Conservation (phyloP, 2,113 vertebrate genomes). For the Labeo rohita region DNA sequence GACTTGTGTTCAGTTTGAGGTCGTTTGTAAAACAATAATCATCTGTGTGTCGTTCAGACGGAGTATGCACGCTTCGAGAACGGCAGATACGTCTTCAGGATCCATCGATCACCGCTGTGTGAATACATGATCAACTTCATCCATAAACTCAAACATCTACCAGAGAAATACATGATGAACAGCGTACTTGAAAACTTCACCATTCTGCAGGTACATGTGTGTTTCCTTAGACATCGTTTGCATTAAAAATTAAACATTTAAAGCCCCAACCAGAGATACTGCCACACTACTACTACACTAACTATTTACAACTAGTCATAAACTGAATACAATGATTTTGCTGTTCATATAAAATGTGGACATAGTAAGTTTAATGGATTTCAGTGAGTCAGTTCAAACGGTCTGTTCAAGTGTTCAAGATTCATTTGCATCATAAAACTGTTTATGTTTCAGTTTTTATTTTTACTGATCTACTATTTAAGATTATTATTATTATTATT, state of each 20-base stretch:
- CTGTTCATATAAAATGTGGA: too few species aligned
- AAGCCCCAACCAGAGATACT: too few species aligned
- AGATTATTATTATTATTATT: too few species aligned
- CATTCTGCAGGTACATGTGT: slow-evolving; percentile 84
- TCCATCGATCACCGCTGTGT: slow-evolving; percentile 92
- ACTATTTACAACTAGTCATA: too few species aligned
- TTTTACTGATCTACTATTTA: too few species aligned
- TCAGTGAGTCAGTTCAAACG: too few species aligned
- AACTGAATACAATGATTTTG: too few species aligned
- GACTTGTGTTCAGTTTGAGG: slow-evolving; percentile 46
- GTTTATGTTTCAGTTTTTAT: too few species aligned
- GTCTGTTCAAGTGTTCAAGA: neutral
- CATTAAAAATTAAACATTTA: neutral
- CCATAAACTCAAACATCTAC: slow-evolving; percentile 95
- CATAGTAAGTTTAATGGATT: too few species aligned
- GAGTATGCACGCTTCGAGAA: slow-evolving; percentile 91
- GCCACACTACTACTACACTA: too few species aligned
- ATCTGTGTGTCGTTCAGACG: slow-evolving; percentile 43
- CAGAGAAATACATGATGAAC: slow-evolving; percentile 98
- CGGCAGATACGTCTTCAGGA: slow-evolving; percentile 88
- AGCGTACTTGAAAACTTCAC: slow-evolving; percentile 97
- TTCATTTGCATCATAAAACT: neutral
- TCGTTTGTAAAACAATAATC: slow-evolving; percentile 1
- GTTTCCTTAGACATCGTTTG: neutral
- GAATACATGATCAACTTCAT: slow-evolving; percentile 98